Evolutionary conservation across 1,140 invertebrate species (phyloP).

Genomic region (Triops longicaudatus): DNA sequence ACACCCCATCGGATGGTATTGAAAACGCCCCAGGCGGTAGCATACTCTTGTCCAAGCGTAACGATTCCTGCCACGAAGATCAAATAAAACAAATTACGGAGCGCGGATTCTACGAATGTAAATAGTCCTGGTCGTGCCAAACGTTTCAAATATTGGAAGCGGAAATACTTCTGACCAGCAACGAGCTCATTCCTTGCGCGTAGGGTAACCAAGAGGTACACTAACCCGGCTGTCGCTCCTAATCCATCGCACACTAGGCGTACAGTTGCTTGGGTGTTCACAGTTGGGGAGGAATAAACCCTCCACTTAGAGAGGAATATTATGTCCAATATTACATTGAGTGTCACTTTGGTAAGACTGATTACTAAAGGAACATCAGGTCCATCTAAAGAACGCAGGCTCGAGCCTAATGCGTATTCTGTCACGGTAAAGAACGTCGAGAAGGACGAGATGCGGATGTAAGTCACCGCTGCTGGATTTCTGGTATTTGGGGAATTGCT

Average conservation of each 20-base stretch:
- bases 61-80: slow-evolving; percentile 20
- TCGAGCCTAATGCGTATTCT: slow-evolving; percentile 1
- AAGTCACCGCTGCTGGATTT: not conserved
- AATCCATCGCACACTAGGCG: slow-evolving; percentile 17
- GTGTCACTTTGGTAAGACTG: not conserved
- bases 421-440: slow-evolving; percentile 21
- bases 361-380: slow-evolving; percentile 25
- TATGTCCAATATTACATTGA: slow-evolving; percentile 22
- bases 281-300: not conserved
- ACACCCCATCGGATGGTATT: slow-evolving; percentile 22
- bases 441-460: slow-evolving; percentile 23
- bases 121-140: slow-evolving; percentile 2
- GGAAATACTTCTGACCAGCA: not conserved
- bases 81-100: slow-evolving; percentile 20
- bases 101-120: slow-evolving; percentile 13
- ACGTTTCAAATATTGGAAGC: not conserved
- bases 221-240: not conserved
- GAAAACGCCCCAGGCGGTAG: slow-evolving; percentile 25
- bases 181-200: not conserved
- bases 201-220: not conserved
- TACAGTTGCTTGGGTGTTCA: slow-evolving; percentile 21
- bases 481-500: not conserved
- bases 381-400: slow-evolving; percentile 16
- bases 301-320: slow-evolving; percentile 17
- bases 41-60: slow-evolving; percentile 16